These are phyloP conservation scores for Saccopteryx leptura DNA, from an alignment of 2,113 vertebrate species.

Conservation along the genomic window DNA sequence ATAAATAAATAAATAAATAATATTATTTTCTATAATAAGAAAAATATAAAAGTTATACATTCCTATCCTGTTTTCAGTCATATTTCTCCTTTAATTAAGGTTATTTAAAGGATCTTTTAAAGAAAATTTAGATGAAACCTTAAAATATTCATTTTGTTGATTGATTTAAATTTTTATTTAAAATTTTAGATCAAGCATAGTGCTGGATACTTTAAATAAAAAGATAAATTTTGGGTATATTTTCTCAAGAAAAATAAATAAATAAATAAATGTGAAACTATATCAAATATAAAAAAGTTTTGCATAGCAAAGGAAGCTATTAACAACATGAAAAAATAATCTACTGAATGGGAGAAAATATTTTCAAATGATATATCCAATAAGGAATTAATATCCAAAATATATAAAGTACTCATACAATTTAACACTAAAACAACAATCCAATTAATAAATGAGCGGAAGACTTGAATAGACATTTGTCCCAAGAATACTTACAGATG, in stretches of 20 bases:
- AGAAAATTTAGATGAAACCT: not conserved
- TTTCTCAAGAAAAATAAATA: not conserved
- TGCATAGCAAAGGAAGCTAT: not conserved
- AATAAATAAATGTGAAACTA: not conserved
- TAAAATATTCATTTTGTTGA: conserved; percentile 37
- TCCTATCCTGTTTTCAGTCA: not conserved
- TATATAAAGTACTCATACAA: not conserved
- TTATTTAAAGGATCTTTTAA: conserved; percentile 2
- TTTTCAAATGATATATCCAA: not conserved
- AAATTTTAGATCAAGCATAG: not conserved
- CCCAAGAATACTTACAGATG: not conserved
- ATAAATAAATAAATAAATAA: no score
- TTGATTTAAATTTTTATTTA: conserved; percentile 36
- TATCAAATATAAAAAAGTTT: not conserved
- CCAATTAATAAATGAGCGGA: not conserved
- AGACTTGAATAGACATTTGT: not conserved
- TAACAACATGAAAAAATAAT: not conserved
- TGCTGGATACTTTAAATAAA: not conserved
- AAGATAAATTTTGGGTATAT: not conserved
- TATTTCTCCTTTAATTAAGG: conserved; percentile 23
- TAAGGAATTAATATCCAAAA: not conserved
- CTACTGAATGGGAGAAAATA: not conserved
- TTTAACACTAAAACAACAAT: not conserved
- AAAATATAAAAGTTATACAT: conserved; percentile 7
- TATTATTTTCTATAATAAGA: conserved; percentile 6